These are phyloP conservation scores for Cydia fagiglandana DNA, from an alignment of 1,140 invertebrate species.

Conservation along the genomic window DNA sequence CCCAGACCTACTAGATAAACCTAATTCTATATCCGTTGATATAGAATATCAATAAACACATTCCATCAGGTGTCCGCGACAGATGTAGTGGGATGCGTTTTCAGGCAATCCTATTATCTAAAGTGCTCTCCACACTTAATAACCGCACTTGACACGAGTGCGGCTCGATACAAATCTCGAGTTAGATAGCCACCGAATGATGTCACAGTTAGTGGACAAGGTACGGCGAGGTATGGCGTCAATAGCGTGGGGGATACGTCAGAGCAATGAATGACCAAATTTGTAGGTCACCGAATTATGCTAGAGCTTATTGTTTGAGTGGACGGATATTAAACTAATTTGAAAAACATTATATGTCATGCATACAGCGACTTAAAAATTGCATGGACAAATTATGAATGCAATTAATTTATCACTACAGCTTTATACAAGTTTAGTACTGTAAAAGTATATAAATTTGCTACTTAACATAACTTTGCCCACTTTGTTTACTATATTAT, in stretches of 20 bases:
- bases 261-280: not conserved
- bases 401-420: no score
- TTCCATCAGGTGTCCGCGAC: constrained; percentile 8
- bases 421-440: no score
- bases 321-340: no score
- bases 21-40: not conserved
- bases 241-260: not conserved
- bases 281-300: not conserved
- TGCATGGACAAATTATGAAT: no score
- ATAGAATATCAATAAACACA: constrained; percentile 11
- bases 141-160: constrained; percentile 57
- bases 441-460: no score
- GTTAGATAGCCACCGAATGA: constrained; percentile 54
- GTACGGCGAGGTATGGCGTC: constrained; percentile 33
- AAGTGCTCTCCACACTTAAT: constrained; percentile 69
- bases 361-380: no score
- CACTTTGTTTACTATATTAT: no score
- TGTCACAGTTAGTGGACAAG: constrained; percentile 54
- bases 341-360: no score
- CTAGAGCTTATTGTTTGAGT: not conserved
- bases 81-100: constrained; percentile 44
- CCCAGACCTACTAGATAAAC: not conserved
- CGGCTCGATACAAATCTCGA: constrained; percentile 53
- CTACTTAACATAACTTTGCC: no score
- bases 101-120: constrained; percentile 68